Conservation (phyloP, 2,797 vertebrate species). For the Varecia variegata region DNA sequence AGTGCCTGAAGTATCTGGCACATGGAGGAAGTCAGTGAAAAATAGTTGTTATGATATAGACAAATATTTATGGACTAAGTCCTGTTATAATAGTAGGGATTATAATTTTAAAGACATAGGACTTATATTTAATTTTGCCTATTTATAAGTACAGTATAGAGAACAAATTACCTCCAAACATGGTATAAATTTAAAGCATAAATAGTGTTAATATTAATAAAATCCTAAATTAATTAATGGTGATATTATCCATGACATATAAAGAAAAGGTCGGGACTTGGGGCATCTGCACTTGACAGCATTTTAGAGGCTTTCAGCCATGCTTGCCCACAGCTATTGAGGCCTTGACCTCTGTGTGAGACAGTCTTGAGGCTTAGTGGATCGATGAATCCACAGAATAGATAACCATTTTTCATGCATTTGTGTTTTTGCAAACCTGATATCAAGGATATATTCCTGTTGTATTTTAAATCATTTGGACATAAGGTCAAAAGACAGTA, state of each 20-base stretch:
- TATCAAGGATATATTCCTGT: background rate
- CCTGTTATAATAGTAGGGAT: background rate
- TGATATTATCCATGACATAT: background rate
- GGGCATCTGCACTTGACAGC: background rate
- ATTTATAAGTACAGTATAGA: background rate
- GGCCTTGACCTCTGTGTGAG: background rate
- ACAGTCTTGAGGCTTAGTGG: background rate
- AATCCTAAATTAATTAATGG: background rate
- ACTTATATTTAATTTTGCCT: background rate
- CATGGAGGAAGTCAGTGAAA: background rate
- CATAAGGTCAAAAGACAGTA: background rate
- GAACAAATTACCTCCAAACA: background rate
- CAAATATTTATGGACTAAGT: background rate
- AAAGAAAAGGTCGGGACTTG: background rate
- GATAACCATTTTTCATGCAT: background rate
- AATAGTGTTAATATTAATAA: background rate
- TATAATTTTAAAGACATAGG: background rate
- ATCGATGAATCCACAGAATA: background rate
- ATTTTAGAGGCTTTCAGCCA: background rate
- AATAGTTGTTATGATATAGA: background rate
- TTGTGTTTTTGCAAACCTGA: background rate
- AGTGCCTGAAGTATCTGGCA: background rate
- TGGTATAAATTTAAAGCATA: background rate
- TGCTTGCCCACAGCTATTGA: background rate
- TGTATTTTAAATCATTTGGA: background rate